A percentile compares a stretch with the other conserved stretches of the same genome.
Evolutionary conservation across 2,797 vertebrate genomes (phyloP).

Genomic region (Epinephelus coioides): DNA sequence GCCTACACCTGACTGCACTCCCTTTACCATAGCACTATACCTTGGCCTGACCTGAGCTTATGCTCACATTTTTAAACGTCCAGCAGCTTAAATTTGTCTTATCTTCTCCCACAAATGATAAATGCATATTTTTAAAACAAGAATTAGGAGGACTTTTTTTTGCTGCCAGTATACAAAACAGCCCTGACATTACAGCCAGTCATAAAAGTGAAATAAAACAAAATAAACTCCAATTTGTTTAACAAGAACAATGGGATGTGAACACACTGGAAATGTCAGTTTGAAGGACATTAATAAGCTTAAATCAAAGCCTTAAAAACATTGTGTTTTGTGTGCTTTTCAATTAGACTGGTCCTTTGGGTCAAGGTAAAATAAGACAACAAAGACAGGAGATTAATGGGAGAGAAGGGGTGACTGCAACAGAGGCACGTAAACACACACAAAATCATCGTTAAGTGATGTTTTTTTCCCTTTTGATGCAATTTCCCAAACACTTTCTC

Average conservation of each 20-base stretch:
- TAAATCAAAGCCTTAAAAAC: conserved; percentile 23
- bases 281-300: conserved; percentile 20
- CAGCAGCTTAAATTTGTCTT: neutral
- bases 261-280: neutral
- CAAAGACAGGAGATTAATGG: conserved; percentile 30
- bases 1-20: conserved; percentile 49
- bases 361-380: conserved; percentile 37
- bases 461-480: neutral
- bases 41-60: conserved; percentile 15
- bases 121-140: neutral
- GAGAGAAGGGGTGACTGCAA: neutral
- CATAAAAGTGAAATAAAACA: neutral
- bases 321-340: neutral
- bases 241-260: neutral
- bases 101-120: neutral
- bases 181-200: neutral
- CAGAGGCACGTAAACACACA: neutral
- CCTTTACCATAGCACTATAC: conserved; percentile 14
- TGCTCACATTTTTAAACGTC: neutral
- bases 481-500: conserved; percentile 1
- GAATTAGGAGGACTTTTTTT: neutral
- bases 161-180: neutral
- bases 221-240: neutral
- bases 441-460: neutral
- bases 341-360: conserved; percentile 12